phyloP scores from a whole-genome alignment of 1,140 invertebrate genomes.

The Orussus abietinus region DNA sequence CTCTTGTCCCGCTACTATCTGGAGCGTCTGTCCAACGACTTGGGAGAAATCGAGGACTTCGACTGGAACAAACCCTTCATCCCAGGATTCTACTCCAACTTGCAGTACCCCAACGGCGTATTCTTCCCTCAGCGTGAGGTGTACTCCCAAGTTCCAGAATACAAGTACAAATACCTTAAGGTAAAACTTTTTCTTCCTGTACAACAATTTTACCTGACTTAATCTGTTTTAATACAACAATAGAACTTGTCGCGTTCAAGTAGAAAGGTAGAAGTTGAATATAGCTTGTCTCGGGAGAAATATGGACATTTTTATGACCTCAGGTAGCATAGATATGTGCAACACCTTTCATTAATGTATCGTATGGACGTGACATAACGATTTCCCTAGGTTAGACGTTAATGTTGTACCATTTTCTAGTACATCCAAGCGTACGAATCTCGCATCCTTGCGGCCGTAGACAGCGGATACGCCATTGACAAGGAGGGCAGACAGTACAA shows the following conservation, averaged over 20 bases:
- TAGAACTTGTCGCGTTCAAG: too few species aligned
- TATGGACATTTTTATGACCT: too few species aligned
- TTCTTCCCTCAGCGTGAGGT: conserved; percentile 57
- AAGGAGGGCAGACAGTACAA: conserved; percentile 33
- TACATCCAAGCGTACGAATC: conserved; percentile 43
- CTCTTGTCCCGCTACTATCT: conserved; percentile 63
- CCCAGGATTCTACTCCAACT: conserved; percentile 63
- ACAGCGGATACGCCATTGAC: conserved; percentile 43
- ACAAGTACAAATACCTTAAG: conserved; percentile 41
- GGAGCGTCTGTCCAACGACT: conserved; percentile 61
- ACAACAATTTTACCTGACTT: too few species aligned
- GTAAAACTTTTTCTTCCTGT: too few species aligned
- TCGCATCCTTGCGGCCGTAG: conserved; percentile 52
- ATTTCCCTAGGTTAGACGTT: too few species aligned
- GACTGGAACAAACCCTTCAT: conserved; percentile 55
- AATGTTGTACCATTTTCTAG: conserved; percentile 12
- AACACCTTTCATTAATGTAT: too few species aligned
- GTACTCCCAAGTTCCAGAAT: conserved; percentile 32
- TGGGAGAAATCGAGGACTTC: conserved; percentile 60
- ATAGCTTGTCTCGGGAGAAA: too few species aligned
- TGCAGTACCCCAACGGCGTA: conserved; percentile 64
- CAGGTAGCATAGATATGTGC: too few species aligned
- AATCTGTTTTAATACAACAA: too few species aligned
- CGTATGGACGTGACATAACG: too few species aligned
- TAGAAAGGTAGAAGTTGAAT: too few species aligned